Evolutionary conservation across 2,888 invertebrate species (phyloP).

Genomic region (Saturnia japonica): DNA sequence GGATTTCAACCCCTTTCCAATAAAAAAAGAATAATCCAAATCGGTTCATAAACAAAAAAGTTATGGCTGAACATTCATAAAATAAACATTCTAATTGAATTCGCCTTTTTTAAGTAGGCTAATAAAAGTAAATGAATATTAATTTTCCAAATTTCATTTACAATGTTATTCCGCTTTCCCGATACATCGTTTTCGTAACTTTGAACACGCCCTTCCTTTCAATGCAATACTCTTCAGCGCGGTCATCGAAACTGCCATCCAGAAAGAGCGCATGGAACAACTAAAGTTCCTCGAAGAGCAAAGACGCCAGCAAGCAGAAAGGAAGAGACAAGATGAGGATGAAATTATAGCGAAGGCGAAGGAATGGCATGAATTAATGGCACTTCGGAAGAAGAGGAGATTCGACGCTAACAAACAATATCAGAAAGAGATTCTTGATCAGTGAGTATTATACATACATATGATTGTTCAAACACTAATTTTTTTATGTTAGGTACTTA

Average conservation of each 20-base stretch:
- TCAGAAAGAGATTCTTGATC: conserved; percentile 64
- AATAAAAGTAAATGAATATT: too few species aligned
- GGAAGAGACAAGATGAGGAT: conserved; percentile 55
- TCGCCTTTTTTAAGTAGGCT: too few species aligned
- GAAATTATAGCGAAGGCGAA: conserved; percentile 56
- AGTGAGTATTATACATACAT: conserved; percentile 48
- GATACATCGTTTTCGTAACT: background rate
- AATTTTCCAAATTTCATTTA: background rate
- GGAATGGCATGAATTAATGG: conserved; percentile 62
- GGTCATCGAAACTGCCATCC: conserved; percentile 69
- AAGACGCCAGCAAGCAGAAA: conserved; percentile 50
- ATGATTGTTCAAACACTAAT: background rate
- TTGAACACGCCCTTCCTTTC: background rate
- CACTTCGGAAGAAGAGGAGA: conserved; percentile 42
- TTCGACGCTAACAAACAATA: conserved; percentile 61
- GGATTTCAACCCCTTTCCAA: too few species aligned
- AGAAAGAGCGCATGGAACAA: conserved; percentile 68
- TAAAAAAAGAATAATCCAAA: too few species aligned
- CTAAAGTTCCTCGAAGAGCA: conserved; percentile 60
- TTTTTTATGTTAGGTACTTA: too few species aligned
- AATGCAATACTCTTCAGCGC: conserved; percentile 48
- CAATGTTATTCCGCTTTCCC: background rate
- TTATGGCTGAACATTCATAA: too few species aligned
- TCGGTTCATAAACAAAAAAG: too few species aligned
- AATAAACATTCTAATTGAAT: too few species aligned